Base-by-base conservation (phyloP, 2,888 invertebrate genomes). In the Empis livida region DNA sequence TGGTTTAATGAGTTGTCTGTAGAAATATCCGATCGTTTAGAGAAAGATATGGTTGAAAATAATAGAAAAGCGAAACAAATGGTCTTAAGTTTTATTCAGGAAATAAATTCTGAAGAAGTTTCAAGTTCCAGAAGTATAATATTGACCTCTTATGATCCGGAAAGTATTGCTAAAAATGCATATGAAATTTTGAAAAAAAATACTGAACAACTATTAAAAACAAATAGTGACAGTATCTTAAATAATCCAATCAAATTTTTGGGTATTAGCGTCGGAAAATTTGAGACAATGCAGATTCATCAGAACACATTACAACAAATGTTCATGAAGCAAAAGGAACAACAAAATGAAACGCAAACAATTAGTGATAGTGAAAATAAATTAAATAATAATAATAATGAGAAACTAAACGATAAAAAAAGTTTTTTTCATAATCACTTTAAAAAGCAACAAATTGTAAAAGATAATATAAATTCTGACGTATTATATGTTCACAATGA, bases 21-120 rank as follows among this genome's bases (percentile, higher is more conserved):
- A 43, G 95, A 96, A 73, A 78, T 96, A 42, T 77, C 79, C 16
- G 91, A 92, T 60, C 75, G 95, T 46, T 67, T 95, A 20, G 78
- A 81, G 39, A 82, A 84, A 60, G 95, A 95, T 69, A 71, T 77
- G 1, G 65, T 77, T 42, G 84, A 93, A 72, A 91, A 88, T 60
- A 84, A 85, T 58, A 77, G 94, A 44, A 77, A 76, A 31, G 91
- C 92, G 0, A 69, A 64, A 80, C 82, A 63, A 59, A 76, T 94
- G 71, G 84, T 85, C 1, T 77, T 92, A 0, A 82, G 80, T 64
- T 84, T 80, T 59, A 70, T 79, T 2, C 74, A 78, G 55, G 68
- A 76, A 44, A 62, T 73, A 13, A 68, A 73, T 49, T 68, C 73
- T 1, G 74, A 72, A 45, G 78, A 80, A 54, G 64, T 74, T 0